These are phyloP conservation scores for Mesembrinibis cayennensis DNA, from an alignment of 2,113 vertebrate species.

Conservation along the genomic window DNA sequence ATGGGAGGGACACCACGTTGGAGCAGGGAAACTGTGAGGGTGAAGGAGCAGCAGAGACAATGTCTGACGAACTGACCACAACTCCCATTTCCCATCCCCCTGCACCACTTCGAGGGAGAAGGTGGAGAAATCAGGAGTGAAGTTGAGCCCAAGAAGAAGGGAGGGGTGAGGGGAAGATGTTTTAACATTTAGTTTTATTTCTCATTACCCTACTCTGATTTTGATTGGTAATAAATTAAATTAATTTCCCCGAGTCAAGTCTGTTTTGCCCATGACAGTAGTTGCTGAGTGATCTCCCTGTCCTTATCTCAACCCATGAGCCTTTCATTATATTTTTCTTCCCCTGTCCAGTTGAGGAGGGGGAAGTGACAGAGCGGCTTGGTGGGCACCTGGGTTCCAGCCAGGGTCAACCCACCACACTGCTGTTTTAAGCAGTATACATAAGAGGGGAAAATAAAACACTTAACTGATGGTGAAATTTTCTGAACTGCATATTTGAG, in stretches of 20 bases:
- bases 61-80: accelerated
- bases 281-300: neutral
- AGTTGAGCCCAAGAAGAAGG: neutral
- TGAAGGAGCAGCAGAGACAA: neutral
- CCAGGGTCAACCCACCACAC: neutral
- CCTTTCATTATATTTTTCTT: neutral
- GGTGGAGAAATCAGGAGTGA: neutral
- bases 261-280: neutral
- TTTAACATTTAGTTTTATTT: neutral
- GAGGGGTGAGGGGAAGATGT: neutral
- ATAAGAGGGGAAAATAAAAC: neutral
- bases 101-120: accelerated
- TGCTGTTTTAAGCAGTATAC: neutral
- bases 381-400: neutral
- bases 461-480: neutral
- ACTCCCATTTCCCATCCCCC: accelerated
- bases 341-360: neutral
- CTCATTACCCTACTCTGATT: neutral
- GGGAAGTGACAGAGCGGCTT: neutral
- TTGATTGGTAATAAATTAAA: neutral
- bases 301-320: neutral
- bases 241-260: neutral
- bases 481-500: neutral
- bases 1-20: neutral
- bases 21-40: neutral